phyloP scores from a whole-genome alignment of 2,113 vertebrate species.

The Tretioscincus oriximinensis region DNA sequence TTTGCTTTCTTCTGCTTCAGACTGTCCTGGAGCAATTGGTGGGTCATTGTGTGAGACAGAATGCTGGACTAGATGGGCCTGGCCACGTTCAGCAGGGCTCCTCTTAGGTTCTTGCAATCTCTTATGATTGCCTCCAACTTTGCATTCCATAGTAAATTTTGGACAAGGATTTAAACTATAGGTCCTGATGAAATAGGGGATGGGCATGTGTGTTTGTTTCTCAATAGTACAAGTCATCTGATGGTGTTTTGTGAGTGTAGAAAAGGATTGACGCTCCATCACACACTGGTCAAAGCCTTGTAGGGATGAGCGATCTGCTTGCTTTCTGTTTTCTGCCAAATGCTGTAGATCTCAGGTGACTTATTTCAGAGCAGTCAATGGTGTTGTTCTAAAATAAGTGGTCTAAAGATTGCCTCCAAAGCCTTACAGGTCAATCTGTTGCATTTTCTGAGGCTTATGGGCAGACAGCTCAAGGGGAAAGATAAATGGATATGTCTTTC shows the following conservation, averaged over 20 bases:
- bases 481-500: conserved; percentile 5
- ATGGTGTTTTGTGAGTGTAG: not conserved
- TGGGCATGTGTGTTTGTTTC: not conserved
- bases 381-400: conserved; percentile 4
- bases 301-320: not conserved
- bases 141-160: not conserved
- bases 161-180: no score
- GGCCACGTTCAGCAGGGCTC: no score
- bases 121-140: not conserved
- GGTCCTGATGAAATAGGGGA: not conserved
- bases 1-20: no score
- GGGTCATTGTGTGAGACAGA: no score
- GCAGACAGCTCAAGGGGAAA: conserved; percentile 5
- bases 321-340: not conserved
- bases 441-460: conserved; percentile 13
- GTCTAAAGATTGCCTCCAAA: conserved; percentile 1
- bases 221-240: not conserved
- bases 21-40: no score
- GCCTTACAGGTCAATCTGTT: conserved; percentile 21
- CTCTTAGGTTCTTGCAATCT: no score
- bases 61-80: no score
- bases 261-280: not conserved
- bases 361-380: conserved; percentile 23
- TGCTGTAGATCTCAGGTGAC: conserved; percentile 17
- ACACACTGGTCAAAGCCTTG: not conserved